Evolutionary conservation across 2,113 vertebrate genomes (phyloP), one percentile per base, ranked within the genome.

Genomic region (Zingel zingel): DNA sequence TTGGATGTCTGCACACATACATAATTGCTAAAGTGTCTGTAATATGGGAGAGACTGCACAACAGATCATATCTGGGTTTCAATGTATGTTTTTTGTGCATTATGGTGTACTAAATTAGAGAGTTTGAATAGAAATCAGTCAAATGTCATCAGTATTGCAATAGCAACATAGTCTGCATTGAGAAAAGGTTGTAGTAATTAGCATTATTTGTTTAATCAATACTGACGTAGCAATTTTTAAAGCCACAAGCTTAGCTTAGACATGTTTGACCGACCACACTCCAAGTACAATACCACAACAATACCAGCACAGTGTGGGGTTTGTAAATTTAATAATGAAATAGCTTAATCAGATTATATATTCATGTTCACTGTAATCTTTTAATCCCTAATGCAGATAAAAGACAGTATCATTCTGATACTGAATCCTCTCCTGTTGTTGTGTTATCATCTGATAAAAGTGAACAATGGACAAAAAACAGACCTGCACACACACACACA

Each of bases 311-410:
- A 78, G 50, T 48, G 68, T 57, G 63, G 14, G 66, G 30, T 80
- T 83, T 81, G 66, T 72, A 67, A 66, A 84, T 80, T 3, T 61
- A 82, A 83, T 85, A 78, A 90, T 78, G 65, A 87, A 86, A 83
- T 30, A 58, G 51, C 47, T 69, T 77, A 81, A 90, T 92, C 85
- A 88, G 86, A 90, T 92, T 82, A 86, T 75, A 43, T 64, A 74
- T 75, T 73, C 53, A 21, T 90, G 85, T 85, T 68, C 25, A 33
- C 33, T 85, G 78, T 88, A 89, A 92, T 90, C 83, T 88, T 87
- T 89, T 91, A 91, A 91, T 88, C 90, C 90, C 59, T 76, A 76
- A 88, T 82, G 78, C 84, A 70, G 78, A 88, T 86, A 82, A 85
- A 83, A 81, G 79, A 82, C 50, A 33, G 54, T 71, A 84, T 91